Percentiles rank a stretch among this genome's conserved stretches.
Evolutionary conservation across 2,113 vertebrate genomes (phyloP).

Genomic region (Hyla sarda): DNA sequence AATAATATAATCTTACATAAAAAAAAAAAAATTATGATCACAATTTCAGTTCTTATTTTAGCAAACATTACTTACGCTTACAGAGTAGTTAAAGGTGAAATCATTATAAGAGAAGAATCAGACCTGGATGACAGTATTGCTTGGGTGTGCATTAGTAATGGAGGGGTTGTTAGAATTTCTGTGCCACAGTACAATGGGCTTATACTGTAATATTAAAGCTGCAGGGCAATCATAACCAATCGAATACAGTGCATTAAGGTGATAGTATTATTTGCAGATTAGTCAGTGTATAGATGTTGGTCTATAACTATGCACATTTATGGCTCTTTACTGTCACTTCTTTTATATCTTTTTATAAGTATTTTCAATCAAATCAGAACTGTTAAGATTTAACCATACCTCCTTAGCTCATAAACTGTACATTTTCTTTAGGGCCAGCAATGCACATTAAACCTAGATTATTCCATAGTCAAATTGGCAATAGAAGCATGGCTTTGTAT

Average conservation of each 20-base stretch:
- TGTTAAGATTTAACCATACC: not conserved
- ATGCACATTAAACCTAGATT: conserved; percentile 15
- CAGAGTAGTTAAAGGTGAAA: too few species aligned
- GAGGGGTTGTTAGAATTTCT: not conserved
- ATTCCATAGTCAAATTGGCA: not conserved
- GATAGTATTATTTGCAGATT: not conserved
- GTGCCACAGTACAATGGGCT: not conserved
- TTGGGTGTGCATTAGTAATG: not conserved
- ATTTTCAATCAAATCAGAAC: not conserved
- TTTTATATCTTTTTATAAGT: not conserved
- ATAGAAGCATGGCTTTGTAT: not conserved
- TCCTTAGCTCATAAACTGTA: not conserved
- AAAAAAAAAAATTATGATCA: too few species aligned
- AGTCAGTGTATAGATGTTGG: not conserved
- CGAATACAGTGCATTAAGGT: not conserved
- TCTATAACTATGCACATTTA: conserved; percentile 5
- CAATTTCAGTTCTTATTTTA: not conserved
- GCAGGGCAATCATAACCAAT: not conserved
- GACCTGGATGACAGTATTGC: not conserved
- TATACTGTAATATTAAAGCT: not conserved
- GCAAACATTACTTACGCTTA: not conserved
- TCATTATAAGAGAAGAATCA: not conserved
- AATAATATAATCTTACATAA: too few species aligned
- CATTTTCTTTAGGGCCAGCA: not conserved
- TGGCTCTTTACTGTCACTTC: not conserved